phyloP scores from a whole-genome alignment of 30 jellyfish, hydroid and myxozoan species.

The Chrysaora quinquecirrha region DNA sequence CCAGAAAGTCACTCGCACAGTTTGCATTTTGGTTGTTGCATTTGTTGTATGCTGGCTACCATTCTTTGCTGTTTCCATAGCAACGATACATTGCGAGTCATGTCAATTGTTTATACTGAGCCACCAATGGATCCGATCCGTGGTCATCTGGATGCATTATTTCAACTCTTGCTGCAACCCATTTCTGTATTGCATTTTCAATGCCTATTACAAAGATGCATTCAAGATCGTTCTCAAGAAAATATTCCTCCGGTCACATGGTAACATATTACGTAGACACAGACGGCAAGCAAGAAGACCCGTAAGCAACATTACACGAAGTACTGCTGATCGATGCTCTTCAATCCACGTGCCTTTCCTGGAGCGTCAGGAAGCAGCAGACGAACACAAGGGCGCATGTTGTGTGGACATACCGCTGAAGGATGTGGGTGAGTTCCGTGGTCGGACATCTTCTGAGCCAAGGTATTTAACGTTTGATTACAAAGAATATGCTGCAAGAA shows the following conservation, averaged over 20 bases:
- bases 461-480: slow-evolving; percentile 34
- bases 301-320: slow-evolving; percentile 41
- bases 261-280: not conserved
- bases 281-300: slow-evolving; percentile 7
- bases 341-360: slow-evolving; percentile 42
- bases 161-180: slow-evolving; percentile 93
- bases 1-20: slow-evolving; percentile 73
- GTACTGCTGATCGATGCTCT: slow-evolving; percentile 57
- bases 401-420: slow-evolving; percentile 31
- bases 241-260: slow-evolving; percentile 43
- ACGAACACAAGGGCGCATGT: slow-evolving; percentile 22
- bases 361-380: slow-evolving; percentile 37
- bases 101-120: slow-evolving; percentile 44
- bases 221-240: slow-evolving; percentile 72
- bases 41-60: slow-evolving; percentile 96
- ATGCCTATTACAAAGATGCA: slow-evolving; percentile 93
- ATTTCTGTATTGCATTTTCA: slow-evolving; percentile 87
- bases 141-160: slow-evolving; percentile 88
- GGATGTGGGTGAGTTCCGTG: not conserved
- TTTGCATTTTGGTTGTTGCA: slow-evolving; percentile 65
- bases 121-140: slow-evolving; percentile 84
- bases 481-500: slow-evolving; percentile 26
- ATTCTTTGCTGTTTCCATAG: slow-evolving; percentile 65
- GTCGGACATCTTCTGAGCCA: slow-evolving; percentile 19
- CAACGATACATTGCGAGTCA: slow-evolving; percentile 46